Base-by-base conservation (phyloP, 1,140 invertebrate species). In the Drosophila ananassae region DNA sequence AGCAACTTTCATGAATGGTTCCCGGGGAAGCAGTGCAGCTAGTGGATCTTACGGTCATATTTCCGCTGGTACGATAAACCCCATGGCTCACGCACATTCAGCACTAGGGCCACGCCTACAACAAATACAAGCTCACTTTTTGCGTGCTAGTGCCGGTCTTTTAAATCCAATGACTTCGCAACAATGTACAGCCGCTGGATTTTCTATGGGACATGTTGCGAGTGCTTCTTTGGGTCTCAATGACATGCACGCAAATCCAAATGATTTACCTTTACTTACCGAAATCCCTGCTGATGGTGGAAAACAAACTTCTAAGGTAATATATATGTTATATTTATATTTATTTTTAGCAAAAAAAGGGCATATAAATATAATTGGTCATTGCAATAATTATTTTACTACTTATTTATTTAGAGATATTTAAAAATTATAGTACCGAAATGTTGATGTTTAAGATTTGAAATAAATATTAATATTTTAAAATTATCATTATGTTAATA, bases 11-110 rank as follows among this genome's bases (percentile, higher is more conserved):
- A 96, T 98, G 77, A 97, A 97, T 81, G 97, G 97, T 3, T 97
- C 97, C 0, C 93, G 96, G 46, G 96, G 95, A 57, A 97, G 96
- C 37, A 97, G 96, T 56, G 94, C 95, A 0, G 96, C 96, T 6
- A 97, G 96, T 87, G 97, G 98, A 12, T 98, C 97, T 60, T 98
- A 98, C 93, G 98, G 97, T 12, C 98, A 99, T 92, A 94, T 99
- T 64, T 98, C 97, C 54, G 97, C 97, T 90, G 97, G 96, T 91
- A 77, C 79, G 8, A 68, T 84, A 10, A 81, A 80, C 39, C 90
- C 83, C 9, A 95, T 95, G 0, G 91, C 96, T 48, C 94, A 95
- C 57, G 91, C 95, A 30, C 94, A 95, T 32, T 46, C 66, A 93
- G 95, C 93, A 10, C 94, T 94, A 92, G 93, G 94, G 44, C 94